Base-by-base conservation (phyloP, 2,797 vertebrate genomes). In the Aulostomus chinensis region DNA sequence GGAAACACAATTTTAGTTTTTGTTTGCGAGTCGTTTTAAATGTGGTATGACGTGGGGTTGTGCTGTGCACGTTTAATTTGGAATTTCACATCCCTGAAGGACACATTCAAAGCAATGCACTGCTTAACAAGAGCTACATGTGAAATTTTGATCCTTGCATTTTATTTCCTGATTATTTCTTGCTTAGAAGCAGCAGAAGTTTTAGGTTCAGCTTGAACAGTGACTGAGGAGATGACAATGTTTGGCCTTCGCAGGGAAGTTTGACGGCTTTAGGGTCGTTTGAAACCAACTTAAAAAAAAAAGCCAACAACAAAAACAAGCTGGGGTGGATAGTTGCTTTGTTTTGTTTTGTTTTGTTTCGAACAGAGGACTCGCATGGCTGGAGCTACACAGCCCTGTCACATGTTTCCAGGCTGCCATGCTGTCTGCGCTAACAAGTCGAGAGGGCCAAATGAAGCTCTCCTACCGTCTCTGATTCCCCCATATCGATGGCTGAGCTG, bases 401-500 rank as follows among this genome's bases (percentile, higher is more conserved):
- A 68, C 77, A 58, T 61, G 66, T 21, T 41, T 46, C 18, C 56
- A 60, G 31, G 55, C 63, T 59, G 59, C 69, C 58, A 63, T 55
- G 76, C 68, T 65, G 58, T 16, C 53, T 40, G 45, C 50, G 9
- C 45, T 45, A 57, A 56, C 25, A 17, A 52, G 29, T 57, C 30
- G 36, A 50, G 20, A 39, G 53, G 72, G 52, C 58, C 40, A n/a
- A 53, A 16, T 1, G 24, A 28, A 22, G 3, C 34, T 30, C 34
- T 69, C 94, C 88, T 98, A 99, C 97, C 95, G 95, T 95, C 77
- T 98, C 95, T 14, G 93, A 95, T 64, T 99, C 96, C 74, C 95
- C 97, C 91, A 97, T 96, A 86, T 98, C 95, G 89, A 98, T 98
- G 78, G 94, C 93, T 57, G 97, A 98, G 90, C 96, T 97, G 94